Evolutionary conservation across 1,140 invertebrate genomes (phyloP).

Genomic region (Drosophila burlai): DNA sequence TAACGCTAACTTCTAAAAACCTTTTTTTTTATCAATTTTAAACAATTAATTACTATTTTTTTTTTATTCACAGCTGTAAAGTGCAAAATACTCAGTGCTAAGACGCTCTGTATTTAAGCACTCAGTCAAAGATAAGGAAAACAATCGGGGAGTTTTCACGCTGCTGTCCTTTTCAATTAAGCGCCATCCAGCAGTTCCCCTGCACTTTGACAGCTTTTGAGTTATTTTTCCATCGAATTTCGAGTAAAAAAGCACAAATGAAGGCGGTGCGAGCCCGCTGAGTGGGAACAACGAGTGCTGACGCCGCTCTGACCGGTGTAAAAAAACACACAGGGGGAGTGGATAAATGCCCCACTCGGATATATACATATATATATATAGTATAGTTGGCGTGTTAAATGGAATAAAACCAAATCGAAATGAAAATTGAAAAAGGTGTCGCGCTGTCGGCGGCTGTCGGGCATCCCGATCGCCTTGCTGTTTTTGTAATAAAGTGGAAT

Average conservation of each 20-base stretch:
- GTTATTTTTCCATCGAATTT: constrained; percentile 67
- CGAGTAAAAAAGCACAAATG: constrained; percentile 52
- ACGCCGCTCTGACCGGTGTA: constrained; percentile 1
- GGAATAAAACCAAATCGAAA: constrained; percentile 81
- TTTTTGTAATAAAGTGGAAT: constrained; percentile 80
- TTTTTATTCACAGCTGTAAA: background rate
- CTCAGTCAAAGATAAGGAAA: constrained; percentile 16
- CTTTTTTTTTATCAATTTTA: no score
- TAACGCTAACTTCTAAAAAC: no score
- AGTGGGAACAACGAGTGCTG: constrained; percentile 28
- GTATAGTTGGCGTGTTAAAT: constrained; percentile 70
- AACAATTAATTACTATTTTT: background rate
- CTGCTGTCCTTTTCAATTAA: constrained; percentile 63
- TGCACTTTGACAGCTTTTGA: constrained; percentile 70
- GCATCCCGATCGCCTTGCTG: constrained; percentile 39
- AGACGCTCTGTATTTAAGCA: background rate
- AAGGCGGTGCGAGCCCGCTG: constrained; percentile 23
- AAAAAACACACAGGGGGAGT: background rate
- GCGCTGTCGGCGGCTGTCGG: constrained; percentile 67
- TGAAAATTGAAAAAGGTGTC: constrained; percentile 81
- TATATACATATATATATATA: constrained; percentile 1
- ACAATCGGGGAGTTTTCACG: constrained; percentile 1
- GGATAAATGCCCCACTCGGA: background rate
- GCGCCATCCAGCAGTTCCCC: constrained; percentile 15
- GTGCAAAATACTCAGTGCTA: background rate